These are phyloP conservation scores for Allolobophora icterica DNA, from an alignment of 2,888 invertebrate species.

Conservation along the genomic window DNA sequence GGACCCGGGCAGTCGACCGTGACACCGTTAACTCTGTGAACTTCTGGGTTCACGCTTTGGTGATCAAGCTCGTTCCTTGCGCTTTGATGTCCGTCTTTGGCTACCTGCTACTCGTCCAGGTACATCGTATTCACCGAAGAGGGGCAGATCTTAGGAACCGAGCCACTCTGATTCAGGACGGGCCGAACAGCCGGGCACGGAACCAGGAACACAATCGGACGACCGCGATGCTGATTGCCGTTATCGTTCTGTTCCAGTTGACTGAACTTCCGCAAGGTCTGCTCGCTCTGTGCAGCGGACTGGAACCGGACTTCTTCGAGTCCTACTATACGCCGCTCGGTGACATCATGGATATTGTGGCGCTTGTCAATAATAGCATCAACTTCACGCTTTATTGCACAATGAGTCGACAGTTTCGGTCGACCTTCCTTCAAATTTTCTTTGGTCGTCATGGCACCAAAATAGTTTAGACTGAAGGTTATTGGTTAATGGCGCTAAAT, in stretches of 20 bases:
- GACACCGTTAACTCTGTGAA: conserved; percentile 35
- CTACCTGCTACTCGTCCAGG: conserved; percentile 56
- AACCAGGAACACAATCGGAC: conserved; percentile 4
- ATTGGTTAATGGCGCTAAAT: background rate
- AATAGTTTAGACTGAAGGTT: background rate
- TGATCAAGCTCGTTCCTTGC: conserved; percentile 89
- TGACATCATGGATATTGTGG: conserved; percentile 88
- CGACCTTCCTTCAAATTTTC: conserved; percentile 58
- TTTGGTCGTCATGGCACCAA: background rate
- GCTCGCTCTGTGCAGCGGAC: conserved; percentile 71
- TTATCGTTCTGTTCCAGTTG: conserved; percentile 82
- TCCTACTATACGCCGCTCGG: conserved; percentile 70
- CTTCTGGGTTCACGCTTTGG: conserved; percentile 82
- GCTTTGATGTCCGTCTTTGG: conserved; percentile 78
- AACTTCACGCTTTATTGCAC: conserved; percentile 91
- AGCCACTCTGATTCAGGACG: background rate
- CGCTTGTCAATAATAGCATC: conserved; percentile 86
- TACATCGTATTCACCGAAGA: conserved; percentile 37
- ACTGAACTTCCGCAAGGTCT: conserved; percentile 85
- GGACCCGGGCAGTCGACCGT: background rate
- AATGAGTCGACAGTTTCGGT: conserved; percentile 89
- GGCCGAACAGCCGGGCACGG: background rate
- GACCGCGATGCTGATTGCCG: conserved; percentile 78
- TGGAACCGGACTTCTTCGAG: conserved; percentile 52
- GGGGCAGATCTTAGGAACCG: conserved; percentile 27